Base-by-base conservation (phyloP, 2,888 invertebrate genomes). In the Parnassius apollo region DNA sequence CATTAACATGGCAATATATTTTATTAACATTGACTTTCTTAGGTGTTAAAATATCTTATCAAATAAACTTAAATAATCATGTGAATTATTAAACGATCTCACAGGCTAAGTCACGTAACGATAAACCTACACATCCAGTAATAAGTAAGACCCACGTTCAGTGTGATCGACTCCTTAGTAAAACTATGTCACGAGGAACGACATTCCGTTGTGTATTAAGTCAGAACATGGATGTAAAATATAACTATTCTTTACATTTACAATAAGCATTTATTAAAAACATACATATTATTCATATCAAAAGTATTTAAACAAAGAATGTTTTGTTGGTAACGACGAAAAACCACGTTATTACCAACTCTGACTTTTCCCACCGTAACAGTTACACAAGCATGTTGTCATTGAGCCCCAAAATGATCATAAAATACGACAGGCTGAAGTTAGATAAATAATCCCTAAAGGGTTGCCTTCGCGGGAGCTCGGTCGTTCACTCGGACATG, bases 401-500 rank as follows among this genome's bases (percentile, higher is more conserved):
- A 64, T 64, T 60, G 57, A 57, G 57, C 56, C 64, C 64, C 53
- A 59, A 64, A 64, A 60, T 59, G 51, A 64, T 49, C 58, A 57
- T 59, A 59, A 64, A 59, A 59, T 61, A 59, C 57, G 59, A 56
- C 35, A 35, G 65, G 46, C 42, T 57, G 52, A 58, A 48, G 62
- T 49, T 54, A 66, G 64, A 65, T 68, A 68, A 65, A 65, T 65
- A 61, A 55, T 56, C 74, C 78, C 70, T 73, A 69, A 71, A 73
- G 70, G 74, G 74, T 68, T 71, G 71, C 74, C 70, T 75, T 75
- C 75, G 75, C 77, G 68, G 75, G 71, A 77, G 78, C 74, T 69
- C 77, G 80, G 82, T 76, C 82, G 81, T 81, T 85, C 82, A 80
- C 85, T 84, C 79, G 80, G 81, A 79, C 79, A 78, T 80, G 76